Base-by-base conservation (phyloP, 2,888 invertebrate genomes). In the Ferdinandea cuprea region DNA sequence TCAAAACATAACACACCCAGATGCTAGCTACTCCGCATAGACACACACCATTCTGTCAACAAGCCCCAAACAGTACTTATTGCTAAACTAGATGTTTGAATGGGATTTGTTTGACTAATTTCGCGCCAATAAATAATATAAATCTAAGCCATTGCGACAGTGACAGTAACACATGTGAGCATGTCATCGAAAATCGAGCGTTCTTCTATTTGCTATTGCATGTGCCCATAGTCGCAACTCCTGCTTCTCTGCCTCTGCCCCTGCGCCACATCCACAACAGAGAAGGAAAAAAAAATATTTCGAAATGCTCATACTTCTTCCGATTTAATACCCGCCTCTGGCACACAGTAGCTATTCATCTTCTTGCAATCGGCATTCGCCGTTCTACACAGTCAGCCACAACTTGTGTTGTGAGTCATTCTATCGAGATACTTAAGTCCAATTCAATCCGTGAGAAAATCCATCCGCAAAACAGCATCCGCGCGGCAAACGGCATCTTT, bases 391-490 rank as follows among this genome's bases (percentile, higher is more conserved):
- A 59, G 17, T 56, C 35, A 11, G n/a, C 32, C 13, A 11, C 19
- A 13, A 15, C 46, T 13, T 65, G 59, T 72, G 30, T 58, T 54
- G 46, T 73, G 83, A 78, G 42, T 78, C 78, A 83, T 32, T 66
- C 42, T 50, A 40, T 76, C 71, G 59, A 78, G 78, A 72, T 72
- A 72, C 65, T 77, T 77, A 58, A 65, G 66, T 40, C 71, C 77
- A 52, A 69, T 81, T 77, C 44, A 54, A 83, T 83, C 83, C 83
- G 83, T 83, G 83, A 83, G 83, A 83, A 83, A 83, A 83, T 83
- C 72, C 68, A 58, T 71, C 59, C 52, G 50, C 56, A 61, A 44
- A 42, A 30, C 32, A 54, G 11, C 44, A 21, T 7, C 15, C 40
- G n/a, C 40, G 8, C 19, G 30, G 69, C 61, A 61, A 72, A 52